Conservation (phyloP, 2,113 vertebrate species). For the Scopus umbretta region DNA sequence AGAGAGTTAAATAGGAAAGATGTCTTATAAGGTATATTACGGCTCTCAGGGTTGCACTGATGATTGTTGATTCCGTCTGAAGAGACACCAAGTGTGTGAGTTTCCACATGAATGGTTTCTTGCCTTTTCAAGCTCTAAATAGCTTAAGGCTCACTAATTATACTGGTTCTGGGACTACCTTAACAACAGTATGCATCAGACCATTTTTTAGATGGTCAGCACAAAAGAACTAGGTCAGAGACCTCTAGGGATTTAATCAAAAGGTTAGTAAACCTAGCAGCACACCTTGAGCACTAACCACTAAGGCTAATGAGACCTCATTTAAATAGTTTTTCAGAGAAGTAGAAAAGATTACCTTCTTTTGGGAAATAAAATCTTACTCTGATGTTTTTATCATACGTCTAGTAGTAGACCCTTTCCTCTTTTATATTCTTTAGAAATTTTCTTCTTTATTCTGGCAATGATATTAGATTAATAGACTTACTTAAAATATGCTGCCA, state of each 20-base stretch:
- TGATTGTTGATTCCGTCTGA: neutral
- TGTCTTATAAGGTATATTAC: neutral
- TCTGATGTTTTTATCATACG: neutral
- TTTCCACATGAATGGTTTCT: constrained; percentile 24
- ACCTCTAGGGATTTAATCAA: constrained; percentile 25
- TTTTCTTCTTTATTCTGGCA: neutral
- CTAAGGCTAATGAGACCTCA: constrained; percentile 25
- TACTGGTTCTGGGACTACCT: neutral
- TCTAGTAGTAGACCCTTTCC: neutral
- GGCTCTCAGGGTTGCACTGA: neutral
- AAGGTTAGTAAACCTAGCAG: constrained; percentile 24
- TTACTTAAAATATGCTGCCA: neutral
- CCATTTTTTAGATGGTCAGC: constrained; percentile 19
- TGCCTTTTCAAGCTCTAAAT: constrained; percentile 20
- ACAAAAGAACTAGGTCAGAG: constrained; percentile 22
- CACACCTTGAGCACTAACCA: constrained; percentile 39
- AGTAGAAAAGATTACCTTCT: neutral
- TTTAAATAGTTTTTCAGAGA: constrained; percentile 38
- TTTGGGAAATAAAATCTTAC: neutral
- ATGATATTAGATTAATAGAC: neutral
- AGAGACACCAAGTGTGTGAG: neutral
- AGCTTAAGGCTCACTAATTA: constrained; percentile 49
- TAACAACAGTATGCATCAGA: neutral
- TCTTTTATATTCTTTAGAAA: neutral
- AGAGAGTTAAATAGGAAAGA: neutral